Percentiles rank a stretch among this genome's conserved stretches.
phyloP scores from a whole-genome alignment of 1,140 invertebrate species.

The Zaprionus vittiger region DNA sequence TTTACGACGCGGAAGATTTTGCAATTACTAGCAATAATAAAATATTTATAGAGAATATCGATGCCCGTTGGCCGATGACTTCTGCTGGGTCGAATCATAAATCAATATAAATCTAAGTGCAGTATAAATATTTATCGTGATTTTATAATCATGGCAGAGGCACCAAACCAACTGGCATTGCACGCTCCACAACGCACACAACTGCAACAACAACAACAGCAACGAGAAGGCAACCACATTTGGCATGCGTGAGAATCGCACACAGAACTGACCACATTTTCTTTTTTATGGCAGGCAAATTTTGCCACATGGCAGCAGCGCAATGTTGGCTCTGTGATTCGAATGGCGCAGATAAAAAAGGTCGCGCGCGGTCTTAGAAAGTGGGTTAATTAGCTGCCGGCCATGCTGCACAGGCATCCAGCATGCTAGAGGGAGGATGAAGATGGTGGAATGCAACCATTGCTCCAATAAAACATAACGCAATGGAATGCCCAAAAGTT shows the following conservation, averaged over 20 bases:
- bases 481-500: constrained; percentile 62
- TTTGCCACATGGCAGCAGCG: constrained; percentile 42
- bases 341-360: constrained; percentile 61
- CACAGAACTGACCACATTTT: constrained; percentile 37
- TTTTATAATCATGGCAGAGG: constrained; percentile 70
- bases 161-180: constrained; percentile 38
- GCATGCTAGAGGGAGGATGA: not conserved
- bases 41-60: constrained; percentile 61
- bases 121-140: constrained; percentile 80
- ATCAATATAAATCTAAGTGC: constrained; percentile 79
- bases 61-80: constrained; percentile 67
- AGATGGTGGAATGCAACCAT: constrained; percentile 1
- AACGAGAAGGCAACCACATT: constrained; percentile 8
- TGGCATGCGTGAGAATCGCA: constrained; percentile 73
- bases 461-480: constrained; percentile 73
- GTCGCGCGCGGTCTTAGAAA: constrained; percentile 58
- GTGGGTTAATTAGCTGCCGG: constrained; percentile 72
- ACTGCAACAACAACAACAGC: constrained; percentile 7
- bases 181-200: constrained; percentile 23
- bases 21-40: constrained; percentile 76
- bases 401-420: not conserved
- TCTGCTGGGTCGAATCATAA: constrained; percentile 59
- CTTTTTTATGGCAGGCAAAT: constrained; percentile 63
- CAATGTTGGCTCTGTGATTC: constrained; percentile 36
- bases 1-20: constrained; percentile 61